These are phyloP conservation scores for Cacajao melanocephalus DNA, from an alignment of 2,797 vertebrate species.

Conservation along the genomic window DNA sequence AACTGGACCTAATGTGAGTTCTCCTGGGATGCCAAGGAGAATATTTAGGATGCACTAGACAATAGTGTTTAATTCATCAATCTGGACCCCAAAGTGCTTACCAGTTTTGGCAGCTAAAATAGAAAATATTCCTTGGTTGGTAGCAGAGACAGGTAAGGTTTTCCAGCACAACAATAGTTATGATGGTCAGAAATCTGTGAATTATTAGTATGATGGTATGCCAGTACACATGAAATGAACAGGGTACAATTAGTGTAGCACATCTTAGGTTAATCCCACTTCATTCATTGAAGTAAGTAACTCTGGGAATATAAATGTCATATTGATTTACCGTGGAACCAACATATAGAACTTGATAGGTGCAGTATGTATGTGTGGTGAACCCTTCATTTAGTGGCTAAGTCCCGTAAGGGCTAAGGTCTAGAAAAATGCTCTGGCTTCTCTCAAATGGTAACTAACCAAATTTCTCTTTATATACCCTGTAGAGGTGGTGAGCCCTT, in stretches of 20 bases:
- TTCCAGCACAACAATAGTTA: background rate
- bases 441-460: background rate
- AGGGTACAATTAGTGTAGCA: background rate
- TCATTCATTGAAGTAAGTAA: background rate
- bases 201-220: background rate
- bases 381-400: background rate
- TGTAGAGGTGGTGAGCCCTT: background rate
- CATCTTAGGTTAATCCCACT: background rate
- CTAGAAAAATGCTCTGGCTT: background rate
- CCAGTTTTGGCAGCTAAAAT: constrained; percentile 30
- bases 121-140: background rate
- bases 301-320: constrained; percentile 15
- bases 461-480: constrained; percentile 3
- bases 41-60: background rate
- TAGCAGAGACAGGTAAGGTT: background rate
- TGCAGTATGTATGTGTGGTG: background rate
- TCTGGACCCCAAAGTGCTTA: background rate
- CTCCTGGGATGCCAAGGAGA: background rate
- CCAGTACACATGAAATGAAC: background rate
- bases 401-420: background rate
- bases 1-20: background rate
- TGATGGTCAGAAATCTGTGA: background rate
- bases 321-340: background rate
- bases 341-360: background rate
- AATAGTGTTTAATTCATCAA: background rate